phyloP scores from a whole-genome alignment of 2,797 vertebrate species.

The Trachurus trachurus region DNA sequence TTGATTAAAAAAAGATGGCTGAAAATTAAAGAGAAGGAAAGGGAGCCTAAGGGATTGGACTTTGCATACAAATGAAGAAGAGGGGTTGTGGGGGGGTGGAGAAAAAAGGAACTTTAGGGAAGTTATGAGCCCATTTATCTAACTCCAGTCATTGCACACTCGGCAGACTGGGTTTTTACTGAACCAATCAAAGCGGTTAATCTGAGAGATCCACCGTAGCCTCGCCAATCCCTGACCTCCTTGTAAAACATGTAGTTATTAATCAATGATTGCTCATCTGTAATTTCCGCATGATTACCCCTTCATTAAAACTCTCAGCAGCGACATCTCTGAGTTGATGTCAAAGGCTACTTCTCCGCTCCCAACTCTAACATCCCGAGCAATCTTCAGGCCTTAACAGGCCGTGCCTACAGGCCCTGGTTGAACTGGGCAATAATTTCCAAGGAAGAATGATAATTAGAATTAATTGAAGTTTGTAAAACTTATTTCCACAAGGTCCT shows the following conservation, averaged over 20 bases:
- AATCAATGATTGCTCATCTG: conserved; percentile 79
- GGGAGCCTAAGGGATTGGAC: conserved; percentile 83
- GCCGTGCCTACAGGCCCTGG: conserved; percentile 40
- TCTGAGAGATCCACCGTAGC: conserved; percentile 74
- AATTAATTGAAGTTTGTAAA: conserved; percentile 72
- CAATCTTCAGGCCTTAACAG: conserved; percentile 55
- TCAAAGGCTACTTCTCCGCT: conserved; percentile 56
- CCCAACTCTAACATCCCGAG: conserved; percentile 49
- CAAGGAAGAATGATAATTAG: conserved; percentile 58
- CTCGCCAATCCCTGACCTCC: conserved; percentile 77
- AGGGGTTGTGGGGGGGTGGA: conserved; percentile 59
- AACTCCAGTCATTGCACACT: conserved; percentile 77
- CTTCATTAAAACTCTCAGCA: conserved; percentile 75
- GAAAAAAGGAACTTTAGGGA: conserved; percentile 80
- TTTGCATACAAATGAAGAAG: conserved; percentile 87
- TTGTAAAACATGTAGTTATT: conserved; percentile 83
- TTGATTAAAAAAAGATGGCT: conserved; percentile 88
- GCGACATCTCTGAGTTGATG: conserved; percentile 66
- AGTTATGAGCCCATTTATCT: conserved; percentile 85
- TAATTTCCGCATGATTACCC: conserved; percentile 81
- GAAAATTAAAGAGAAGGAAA: conserved; percentile 86
- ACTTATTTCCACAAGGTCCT: conserved; percentile 59
- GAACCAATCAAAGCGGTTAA: conserved; percentile 81
- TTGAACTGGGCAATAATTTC: conserved; percentile 52
- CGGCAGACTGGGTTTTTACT: conserved; percentile 75